Percentiles rank a stretch among this genome's conserved stretches.
These are phyloP conservation scores for Sternotherus odoratus DNA, from an alignment of 2,797 vertebrate species.

Conservation along the genomic window DNA sequence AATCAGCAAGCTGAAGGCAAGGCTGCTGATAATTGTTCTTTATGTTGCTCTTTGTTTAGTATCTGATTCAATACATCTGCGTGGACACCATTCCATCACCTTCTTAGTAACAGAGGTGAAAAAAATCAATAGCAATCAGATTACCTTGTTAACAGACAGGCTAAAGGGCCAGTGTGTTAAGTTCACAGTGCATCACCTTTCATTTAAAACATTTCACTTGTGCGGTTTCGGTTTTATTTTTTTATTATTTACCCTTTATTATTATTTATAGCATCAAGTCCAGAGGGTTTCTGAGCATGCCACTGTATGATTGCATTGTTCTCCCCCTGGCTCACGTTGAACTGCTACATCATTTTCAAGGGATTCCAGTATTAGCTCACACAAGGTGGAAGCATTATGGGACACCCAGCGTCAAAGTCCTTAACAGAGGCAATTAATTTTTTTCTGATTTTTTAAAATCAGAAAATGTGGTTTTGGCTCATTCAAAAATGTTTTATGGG, in stretches of 20 bases:
- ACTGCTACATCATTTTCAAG: conserved; percentile 24
- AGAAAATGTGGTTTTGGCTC: background rate
- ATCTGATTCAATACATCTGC: conserved; percentile 91
- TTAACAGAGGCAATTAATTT: background rate
- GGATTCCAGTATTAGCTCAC: background rate
- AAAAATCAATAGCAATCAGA: conserved; percentile 98
- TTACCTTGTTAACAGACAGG: conserved; percentile 93
- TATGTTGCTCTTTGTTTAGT: conserved; percentile 90
- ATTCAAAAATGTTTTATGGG: background rate
- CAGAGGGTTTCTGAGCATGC: conserved; percentile 29
- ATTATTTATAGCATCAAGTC: conserved; percentile 79
- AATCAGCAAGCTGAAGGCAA: conserved; percentile 89
- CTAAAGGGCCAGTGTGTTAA: conserved; percentile 88
- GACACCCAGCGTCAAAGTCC: background rate
- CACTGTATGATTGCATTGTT: conserved; percentile 55
- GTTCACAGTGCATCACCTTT: conserved; percentile 90
- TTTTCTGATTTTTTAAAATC: background rate
- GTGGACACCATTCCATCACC: conserved; percentile 92
- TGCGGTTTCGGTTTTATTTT: conserved; percentile 78
- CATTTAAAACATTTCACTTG: conserved; percentile 86
- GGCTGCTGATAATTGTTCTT: conserved; percentile 89
- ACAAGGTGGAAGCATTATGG: background rate
- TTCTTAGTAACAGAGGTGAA: conserved; percentile 89
- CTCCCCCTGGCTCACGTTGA: conserved; percentile 35
- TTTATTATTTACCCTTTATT: conserved; percentile 87